Percentiles rank a stretch among this genome's conserved stretches.
These are phyloP conservation scores for Athrips mouffetella DNA, from an alignment of 2,888 invertebrate species.

Conservation along the genomic window DNA sequence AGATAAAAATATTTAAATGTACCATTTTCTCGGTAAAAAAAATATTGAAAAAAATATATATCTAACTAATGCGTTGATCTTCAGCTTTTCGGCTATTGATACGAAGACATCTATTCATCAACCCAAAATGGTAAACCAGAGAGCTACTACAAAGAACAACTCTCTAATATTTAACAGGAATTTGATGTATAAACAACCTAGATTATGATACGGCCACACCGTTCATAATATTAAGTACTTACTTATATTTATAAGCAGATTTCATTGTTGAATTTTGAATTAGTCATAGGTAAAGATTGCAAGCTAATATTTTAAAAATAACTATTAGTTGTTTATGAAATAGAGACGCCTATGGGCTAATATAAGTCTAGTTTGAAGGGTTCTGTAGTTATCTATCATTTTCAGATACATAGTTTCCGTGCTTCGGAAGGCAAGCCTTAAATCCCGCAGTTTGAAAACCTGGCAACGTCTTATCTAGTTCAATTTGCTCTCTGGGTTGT, in stretches of 20 bases:
- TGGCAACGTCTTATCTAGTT: too few relatives aligned
- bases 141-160: not conserved
- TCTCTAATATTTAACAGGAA: not conserved
- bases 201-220: not conserved
- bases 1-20: too few relatives aligned
- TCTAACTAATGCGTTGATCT: too few relatives aligned
- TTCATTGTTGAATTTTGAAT: slow-evolving; percentile 28
- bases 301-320: slow-evolving; percentile 49
- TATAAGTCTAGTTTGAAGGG: slow-evolving; percentile 19
- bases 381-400: slow-evolving; percentile 14
- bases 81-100: too few relatives aligned
- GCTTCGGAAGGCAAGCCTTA: not conserved
- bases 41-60: too few relatives aligned
- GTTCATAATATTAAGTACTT: not conserved
- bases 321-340: slow-evolving; percentile 46
- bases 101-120: too few relatives aligned
- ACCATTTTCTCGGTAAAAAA: too few relatives aligned
- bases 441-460: too few relatives aligned
- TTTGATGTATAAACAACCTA: not conserved
- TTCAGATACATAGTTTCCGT: not conserved
- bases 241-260: slow-evolving; percentile 5
- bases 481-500: too few relatives aligned
- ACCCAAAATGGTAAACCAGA: too few relatives aligned
- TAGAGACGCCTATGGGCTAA: slow-evolving; percentile 23
- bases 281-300: slow-evolving; percentile 51